Evolutionary conservation across 2,797 vertebrate species (phyloP).

Genomic region (Intellagama lesueurii): DNA sequence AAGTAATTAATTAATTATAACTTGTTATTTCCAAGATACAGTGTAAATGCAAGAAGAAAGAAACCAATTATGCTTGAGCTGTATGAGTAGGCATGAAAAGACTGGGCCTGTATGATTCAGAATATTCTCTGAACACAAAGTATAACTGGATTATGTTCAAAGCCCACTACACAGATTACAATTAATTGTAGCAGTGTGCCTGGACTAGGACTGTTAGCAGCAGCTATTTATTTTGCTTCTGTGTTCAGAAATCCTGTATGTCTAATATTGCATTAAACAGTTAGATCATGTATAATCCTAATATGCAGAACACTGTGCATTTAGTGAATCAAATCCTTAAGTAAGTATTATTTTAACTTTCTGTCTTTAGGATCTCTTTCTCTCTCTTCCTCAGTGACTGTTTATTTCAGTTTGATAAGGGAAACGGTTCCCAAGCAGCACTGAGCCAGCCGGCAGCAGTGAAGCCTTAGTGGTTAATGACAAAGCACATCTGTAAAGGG

Average conservation of each 20-base stretch:
- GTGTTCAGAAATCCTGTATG: background rate
- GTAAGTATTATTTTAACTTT: rapidly evolving
- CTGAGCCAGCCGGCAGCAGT: constrained; percentile 37
- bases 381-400: background rate
- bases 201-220: background rate
- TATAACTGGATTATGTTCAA: background rate
- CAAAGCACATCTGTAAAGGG: constrained; percentile 75
- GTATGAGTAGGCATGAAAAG: background rate
- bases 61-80: background rate
- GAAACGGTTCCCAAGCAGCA: constrained; percentile 45
- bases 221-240: background rate
- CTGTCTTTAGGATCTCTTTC: background rate
- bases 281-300: rapidly evolving
- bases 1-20: background rate
- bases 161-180: background rate
- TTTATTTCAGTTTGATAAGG: constrained; percentile 28
- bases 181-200: background rate
- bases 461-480: constrained; percentile 63
- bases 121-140: background rate
- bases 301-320: rapidly evolving
- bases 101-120: background rate
- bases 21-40: background rate
- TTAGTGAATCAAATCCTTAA: background rate
- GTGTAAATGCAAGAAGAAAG: background rate
- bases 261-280: background rate